Percentiles rank a stretch among this genome's conserved stretches.
Conservation (phyloP, 2,113 vertebrate species). For the Laterallus jamaicensis region DNA sequence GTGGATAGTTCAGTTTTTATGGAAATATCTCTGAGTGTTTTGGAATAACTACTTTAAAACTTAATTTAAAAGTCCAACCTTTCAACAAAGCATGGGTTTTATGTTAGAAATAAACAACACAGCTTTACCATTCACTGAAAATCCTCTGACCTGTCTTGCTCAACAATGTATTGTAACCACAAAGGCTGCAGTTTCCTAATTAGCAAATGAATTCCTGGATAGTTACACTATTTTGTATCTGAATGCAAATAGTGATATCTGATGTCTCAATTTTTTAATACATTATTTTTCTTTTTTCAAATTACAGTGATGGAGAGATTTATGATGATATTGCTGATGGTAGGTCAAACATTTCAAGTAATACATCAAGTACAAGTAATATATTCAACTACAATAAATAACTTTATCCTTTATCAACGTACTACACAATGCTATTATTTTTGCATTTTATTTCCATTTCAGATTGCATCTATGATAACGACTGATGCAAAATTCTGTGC, state of each 20-base stretch:
- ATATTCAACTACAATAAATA: background rate
- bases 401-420: background rate
- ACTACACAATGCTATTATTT: background rate
- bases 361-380: background rate
- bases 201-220: background rate
- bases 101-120: background rate
- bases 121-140: background rate
- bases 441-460: constrained; percentile 27
- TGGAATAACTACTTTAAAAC: background rate
- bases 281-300: constrained; percentile 16
- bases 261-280: background rate
- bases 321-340: constrained; percentile 93
- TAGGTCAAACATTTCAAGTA: constrained; percentile 69
- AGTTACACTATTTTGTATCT: background rate
- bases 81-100: background rate
- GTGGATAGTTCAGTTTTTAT: background rate
- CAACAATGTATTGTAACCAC: background rate
- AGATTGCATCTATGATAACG: constrained; percentile 85
- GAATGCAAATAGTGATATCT: background rate
- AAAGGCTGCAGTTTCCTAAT: background rate
- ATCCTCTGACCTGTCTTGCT: background rate
- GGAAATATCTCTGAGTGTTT: background rate
- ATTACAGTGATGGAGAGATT: constrained; percentile 89
- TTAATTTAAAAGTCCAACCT: background rate
- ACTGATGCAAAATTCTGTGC: constrained; percentile 42